phyloP scores from a whole-genome alignment of 2,113 vertebrate genomes.

The Rhinogobius similis region DNA sequence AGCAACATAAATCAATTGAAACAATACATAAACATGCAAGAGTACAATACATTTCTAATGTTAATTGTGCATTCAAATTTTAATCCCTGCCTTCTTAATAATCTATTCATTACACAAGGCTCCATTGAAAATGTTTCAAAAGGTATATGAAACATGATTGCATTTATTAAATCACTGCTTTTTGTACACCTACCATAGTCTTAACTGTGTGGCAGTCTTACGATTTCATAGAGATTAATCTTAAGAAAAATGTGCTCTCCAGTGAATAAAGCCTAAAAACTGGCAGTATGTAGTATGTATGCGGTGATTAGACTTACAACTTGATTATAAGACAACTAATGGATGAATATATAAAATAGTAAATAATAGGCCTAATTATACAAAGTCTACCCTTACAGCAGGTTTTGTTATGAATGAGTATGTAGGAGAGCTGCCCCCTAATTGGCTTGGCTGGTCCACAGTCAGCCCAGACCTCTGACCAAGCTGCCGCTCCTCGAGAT shows the following conservation, averaged over 20 bases:
- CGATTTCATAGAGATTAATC: conserved; percentile 80
- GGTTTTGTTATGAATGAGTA: conserved; percentile 23
- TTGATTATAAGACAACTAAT: too few species aligned
- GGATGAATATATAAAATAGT: neutral
- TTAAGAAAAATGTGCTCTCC: conserved; percentile 74
- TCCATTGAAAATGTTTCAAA: neutral
- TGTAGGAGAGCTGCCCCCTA: conserved; percentile 26
- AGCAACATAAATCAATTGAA: neutral
- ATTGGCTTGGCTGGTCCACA: conserved; percentile 58
- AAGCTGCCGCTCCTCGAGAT: conserved; percentile 51
- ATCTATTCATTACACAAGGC: neutral
- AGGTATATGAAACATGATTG: neutral
- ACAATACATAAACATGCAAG: neutral
- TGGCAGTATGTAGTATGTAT: conserved; percentile 32
- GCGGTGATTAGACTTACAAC: too few species aligned
- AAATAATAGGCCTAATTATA: neutral
- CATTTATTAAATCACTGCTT: conserved; percentile 29
- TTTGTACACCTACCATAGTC: conserved; percentile 60
- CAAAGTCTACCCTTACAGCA: neutral
- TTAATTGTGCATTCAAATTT: neutral
- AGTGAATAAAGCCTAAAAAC: conserved; percentile 69
- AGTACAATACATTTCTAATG: neutral
- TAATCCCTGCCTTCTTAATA: too few species aligned
- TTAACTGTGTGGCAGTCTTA: conserved; percentile 68
- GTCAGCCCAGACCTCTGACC: conserved; percentile 51